phyloP scores from a whole-genome alignment of 2,797 vertebrate genomes.

The Mustela erminea region DNA sequence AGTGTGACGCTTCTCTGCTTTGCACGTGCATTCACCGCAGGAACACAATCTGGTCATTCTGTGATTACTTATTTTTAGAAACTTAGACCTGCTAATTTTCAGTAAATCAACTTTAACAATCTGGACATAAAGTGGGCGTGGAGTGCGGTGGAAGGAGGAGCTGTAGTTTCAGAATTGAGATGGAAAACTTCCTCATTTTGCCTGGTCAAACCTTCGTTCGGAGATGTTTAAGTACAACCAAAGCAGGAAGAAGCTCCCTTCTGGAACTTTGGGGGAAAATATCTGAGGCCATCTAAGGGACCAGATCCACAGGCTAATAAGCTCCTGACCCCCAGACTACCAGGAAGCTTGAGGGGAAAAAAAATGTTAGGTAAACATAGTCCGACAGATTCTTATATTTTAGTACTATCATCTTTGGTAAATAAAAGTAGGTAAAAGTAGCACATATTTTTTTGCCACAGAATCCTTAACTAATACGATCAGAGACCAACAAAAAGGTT shows the following conservation, averaged over 20 bases:
- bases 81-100: neutral
- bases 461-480: neutral
- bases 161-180: neutral
- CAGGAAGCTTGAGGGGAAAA: neutral
- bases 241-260: neutral
- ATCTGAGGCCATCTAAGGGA: neutral
- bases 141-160: neutral
- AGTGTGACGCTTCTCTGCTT: neutral
- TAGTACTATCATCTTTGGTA: neutral
- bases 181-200: neutral
- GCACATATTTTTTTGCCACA: neutral
- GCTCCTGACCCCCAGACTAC: neutral
- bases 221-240: neutral
- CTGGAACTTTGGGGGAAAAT: neutral
- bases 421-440: neutral
- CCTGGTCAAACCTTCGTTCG: neutral
- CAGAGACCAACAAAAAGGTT: neutral
- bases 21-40: neutral
- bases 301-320: neutral
- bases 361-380: neutral
- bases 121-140: neutral
- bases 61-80: neutral
- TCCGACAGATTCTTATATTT: neutral
- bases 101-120: neutral
- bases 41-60: neutral